These are phyloP conservation scores for Acanthopagrus latus DNA, from an alignment of 2,797 vertebrate species.

Conservation along the genomic window DNA sequence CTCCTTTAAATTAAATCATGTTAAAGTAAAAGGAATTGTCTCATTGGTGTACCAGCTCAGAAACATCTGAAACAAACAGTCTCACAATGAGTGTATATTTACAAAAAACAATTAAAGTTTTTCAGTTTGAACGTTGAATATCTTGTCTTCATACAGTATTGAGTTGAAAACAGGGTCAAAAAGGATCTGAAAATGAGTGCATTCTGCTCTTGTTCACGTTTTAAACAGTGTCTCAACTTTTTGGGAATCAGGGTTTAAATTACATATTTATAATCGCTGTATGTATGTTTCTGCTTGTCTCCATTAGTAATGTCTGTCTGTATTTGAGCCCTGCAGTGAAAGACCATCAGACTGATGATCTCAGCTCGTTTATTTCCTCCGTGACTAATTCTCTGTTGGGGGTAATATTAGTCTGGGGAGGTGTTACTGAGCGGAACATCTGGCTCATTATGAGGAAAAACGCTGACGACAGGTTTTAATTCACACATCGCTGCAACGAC, in stretches of 20 bases:
- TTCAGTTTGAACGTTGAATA: too few species aligned
- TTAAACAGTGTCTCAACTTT: too few species aligned
- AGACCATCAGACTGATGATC: slow-evolving; percentile 32
- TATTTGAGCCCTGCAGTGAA: slow-evolving; percentile 15
- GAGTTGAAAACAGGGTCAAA: too few species aligned
- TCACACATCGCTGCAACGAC: slow-evolving; percentile 36
- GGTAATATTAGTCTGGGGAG: slow-evolving; percentile 47
- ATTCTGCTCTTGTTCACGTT: too few species aligned
- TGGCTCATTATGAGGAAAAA: slow-evolving; percentile 55
- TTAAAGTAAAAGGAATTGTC: background rate
- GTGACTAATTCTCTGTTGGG: slow-evolving; percentile 50
- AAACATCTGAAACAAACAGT: too few species aligned
- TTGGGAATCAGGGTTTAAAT: too few species aligned
- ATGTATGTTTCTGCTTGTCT: slow-evolving; percentile 18
- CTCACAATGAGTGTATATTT: too few species aligned
- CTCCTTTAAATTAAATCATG: background rate
- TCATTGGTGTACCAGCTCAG: background rate
- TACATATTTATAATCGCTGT: background rate
- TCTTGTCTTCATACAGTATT: too few species aligned
- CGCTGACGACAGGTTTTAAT: slow-evolving; percentile 50
- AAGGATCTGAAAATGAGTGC: too few species aligned
- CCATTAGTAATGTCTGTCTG: slow-evolving; percentile 31
- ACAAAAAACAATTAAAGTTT: too few species aligned
- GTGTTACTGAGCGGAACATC: slow-evolving; percentile 50
- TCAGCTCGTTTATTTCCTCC: slow-evolving; percentile 56